Conservation (phyloP, 2,797 vertebrate genomes). For the Platalea minor region DNA sequence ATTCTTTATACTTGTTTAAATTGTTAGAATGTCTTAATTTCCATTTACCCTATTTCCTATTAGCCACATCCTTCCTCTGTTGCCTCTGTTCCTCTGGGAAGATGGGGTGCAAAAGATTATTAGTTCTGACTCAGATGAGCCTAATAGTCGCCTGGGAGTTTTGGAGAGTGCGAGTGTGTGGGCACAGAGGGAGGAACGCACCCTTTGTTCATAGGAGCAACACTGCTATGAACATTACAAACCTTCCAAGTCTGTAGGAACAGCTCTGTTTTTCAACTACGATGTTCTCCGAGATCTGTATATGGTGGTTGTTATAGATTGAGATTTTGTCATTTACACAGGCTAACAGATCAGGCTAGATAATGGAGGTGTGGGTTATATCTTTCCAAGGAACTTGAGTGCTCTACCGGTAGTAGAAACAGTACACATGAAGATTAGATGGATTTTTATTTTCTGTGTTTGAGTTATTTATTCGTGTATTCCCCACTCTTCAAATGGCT, state of each 20-base stretch:
- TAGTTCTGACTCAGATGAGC: neutral
- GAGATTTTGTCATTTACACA: neutral
- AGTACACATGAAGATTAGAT: neutral
- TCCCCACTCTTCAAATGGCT: neutral
- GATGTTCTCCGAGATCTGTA: neutral
- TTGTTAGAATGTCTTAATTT: neutral
- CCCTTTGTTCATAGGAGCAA: neutral
- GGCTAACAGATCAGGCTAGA: neutral
- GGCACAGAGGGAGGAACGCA: neutral
- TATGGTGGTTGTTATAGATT: neutral
- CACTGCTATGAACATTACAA: neutral
- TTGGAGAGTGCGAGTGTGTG: neutral
- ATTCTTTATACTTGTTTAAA: neutral
- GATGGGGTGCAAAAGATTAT: neutral
- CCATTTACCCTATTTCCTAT: neutral
- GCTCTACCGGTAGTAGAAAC: neutral
- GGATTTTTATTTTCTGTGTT: neutral
- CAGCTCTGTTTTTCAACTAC: neutral
- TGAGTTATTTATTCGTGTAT: neutral
- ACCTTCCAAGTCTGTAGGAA: neutral
- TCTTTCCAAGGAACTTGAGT: neutral
- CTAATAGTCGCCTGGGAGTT: neutral
- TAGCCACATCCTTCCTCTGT: neutral
- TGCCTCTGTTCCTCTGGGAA: neutral
- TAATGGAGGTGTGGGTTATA: neutral